Conservation (phyloP, 53 echinoderm and acorn worm genomes). For the Mesocentrotus franciscanus region DNA sequence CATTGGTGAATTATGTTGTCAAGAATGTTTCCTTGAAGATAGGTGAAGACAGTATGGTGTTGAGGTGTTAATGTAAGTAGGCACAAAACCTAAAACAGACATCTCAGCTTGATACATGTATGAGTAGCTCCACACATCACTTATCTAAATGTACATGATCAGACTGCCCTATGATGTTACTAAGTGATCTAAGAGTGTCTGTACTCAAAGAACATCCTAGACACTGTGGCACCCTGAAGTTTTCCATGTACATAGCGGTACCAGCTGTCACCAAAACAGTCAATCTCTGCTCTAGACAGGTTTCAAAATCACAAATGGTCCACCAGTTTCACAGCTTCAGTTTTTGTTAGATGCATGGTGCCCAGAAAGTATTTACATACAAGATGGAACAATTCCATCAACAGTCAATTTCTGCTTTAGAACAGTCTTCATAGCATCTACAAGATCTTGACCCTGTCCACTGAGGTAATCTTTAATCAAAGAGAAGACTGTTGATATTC, state of each 20-base stretch:
- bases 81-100: not conserved
- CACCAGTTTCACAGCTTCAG: no score
- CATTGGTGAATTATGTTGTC: not conserved
- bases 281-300: not conserved
- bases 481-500: conserved; percentile 77
- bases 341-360: no score
- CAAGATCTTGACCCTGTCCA: not conserved
- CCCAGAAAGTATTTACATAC: no score
- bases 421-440: not conserved
- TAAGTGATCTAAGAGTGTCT: not conserved
- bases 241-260: not conserved
- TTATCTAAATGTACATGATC: not conserved
- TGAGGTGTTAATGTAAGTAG: not conserved
- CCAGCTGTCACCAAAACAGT: not conserved
- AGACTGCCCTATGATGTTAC: not conserved
- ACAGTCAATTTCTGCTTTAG: not conserved
- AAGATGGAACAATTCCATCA: no score
- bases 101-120: not conserved
- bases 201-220: not conserved
- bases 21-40: not conserved
- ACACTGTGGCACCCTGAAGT: not conserved
- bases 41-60: not conserved
- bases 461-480: conserved; percentile 23
- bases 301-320: no score
- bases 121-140: not conserved